Evolutionary conservation across 2,888 invertebrate genomes (phyloP).

Genomic region (Brassicogethes aeneus): DNA sequence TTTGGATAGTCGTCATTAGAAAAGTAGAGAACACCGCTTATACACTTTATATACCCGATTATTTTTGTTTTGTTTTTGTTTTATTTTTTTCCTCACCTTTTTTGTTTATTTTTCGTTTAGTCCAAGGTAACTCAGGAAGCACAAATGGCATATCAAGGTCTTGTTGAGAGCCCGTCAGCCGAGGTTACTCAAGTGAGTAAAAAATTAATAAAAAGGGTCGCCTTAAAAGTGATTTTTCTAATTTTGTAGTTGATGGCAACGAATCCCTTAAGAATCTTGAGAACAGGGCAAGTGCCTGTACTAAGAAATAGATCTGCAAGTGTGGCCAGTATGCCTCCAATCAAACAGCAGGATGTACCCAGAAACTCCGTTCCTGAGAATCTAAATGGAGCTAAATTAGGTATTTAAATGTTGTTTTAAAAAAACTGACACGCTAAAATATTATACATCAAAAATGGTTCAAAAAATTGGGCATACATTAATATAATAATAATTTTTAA

Average conservation of each 20-base stretch:
- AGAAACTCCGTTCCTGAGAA: conserved; percentile 29
- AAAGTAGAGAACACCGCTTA: neutral
- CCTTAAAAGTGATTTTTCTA: too few relatives aligned
- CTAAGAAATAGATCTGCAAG: conserved; percentile 37
- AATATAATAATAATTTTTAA: too few relatives aligned
- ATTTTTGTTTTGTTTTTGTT: conserved; percentile 21
- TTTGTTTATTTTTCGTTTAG: conserved; percentile 45
- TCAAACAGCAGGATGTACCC: conserved; percentile 20
- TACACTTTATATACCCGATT: neutral
- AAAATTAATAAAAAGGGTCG: neutral
- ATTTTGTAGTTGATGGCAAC: conserved; percentile 35
- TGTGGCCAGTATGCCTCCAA: conserved; percentile 26
- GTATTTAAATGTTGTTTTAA: too few relatives aligned
- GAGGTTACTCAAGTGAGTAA: conserved; percentile 35
- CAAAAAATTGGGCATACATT: too few relatives aligned
- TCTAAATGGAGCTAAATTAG: conserved; percentile 20
- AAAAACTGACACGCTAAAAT: too few relatives aligned
- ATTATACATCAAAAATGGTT: too few relatives aligned
- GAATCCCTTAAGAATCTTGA: conserved; percentile 59
- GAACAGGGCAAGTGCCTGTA: conserved; percentile 48
- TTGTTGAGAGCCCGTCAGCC: conserved; percentile 61
- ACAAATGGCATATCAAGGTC: conserved; percentile 84
- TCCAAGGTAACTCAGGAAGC: conserved; percentile 80
- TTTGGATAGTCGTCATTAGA: too few relatives aligned
- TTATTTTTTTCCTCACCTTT: conserved; percentile 29